Conservation (phyloP, 2,113 vertebrate genomes). For the Heterotilapia buettikoferi region DNA sequence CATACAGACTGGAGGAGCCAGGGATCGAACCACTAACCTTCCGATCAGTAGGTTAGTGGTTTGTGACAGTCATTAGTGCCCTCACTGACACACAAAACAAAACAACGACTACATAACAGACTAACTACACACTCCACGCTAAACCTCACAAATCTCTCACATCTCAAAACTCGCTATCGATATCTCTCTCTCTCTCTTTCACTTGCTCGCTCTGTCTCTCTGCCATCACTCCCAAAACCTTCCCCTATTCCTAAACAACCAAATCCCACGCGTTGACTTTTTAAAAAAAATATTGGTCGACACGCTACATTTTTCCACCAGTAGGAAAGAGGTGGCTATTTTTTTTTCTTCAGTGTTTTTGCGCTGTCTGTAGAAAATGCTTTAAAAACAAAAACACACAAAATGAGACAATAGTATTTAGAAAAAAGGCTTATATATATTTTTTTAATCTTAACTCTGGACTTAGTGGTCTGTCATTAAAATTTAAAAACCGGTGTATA, state of each 20-base stretch:
- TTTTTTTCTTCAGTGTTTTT: not conserved
- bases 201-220: not conserved
- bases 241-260: not conserved
- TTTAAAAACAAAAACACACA: not conserved
- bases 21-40: not conserved
- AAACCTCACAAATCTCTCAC: not conserved
- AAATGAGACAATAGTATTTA: not conserved
- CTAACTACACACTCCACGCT: not conserved
- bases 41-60: not conserved
- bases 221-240: not conserved
- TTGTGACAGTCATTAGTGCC: not conserved
- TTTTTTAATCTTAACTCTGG: not conserved
- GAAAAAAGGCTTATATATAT: accelerated
- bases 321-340: not conserved
- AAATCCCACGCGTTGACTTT: not conserved
- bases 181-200: not conserved
- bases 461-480: not conserved
- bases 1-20: not conserved
- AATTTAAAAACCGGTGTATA: not conserved
- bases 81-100: not conserved
- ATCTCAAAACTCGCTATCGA: not conserved
- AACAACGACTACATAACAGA: not conserved
- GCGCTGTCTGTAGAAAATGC: not conserved
- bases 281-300: not conserved
- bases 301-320: not conserved